A percentile compares a stretch with the other conserved stretches of the same genome.
These are phyloP conservation scores for Chelonia mydas DNA, from an alignment of 2,797 vertebrate genomes.

Conservation along the genomic window DNA sequence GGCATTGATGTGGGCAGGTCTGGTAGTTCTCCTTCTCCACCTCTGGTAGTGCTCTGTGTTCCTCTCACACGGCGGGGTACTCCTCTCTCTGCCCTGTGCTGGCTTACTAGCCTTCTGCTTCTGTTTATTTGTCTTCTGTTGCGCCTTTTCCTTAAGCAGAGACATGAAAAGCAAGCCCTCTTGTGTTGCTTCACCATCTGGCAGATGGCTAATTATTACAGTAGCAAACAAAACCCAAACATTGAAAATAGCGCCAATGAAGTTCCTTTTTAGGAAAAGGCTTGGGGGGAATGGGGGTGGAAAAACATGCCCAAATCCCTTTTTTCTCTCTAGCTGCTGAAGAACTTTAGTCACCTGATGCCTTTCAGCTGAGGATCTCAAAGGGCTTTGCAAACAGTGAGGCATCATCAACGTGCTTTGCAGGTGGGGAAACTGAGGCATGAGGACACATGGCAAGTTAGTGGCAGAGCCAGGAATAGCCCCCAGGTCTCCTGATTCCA, in stretches of 20 bases:
- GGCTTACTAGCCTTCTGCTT: conserved; percentile 53
- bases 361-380: accelerated
- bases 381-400: accelerated
- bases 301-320: conserved; percentile 53
- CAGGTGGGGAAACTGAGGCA: conserved; percentile 34
- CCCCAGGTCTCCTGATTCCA: neutral
- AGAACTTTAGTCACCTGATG: conserved; percentile 46
- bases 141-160: conserved; percentile 44
- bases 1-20: conserved; percentile 63
- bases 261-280: conserved; percentile 31
- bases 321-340: conserved; percentile 33
- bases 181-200: conserved; percentile 74
- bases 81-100: neutral
- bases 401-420: neutral
- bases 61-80: neutral
- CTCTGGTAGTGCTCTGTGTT: neutral
- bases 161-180: conserved; percentile 67
- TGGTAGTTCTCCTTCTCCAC: no score
- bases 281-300: neutral
- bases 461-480: neutral
- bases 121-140: conserved; percentile 75
- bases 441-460: accelerated
- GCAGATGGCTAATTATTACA: conserved; percentile 64
- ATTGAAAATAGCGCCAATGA: conserved; percentile 50
- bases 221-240: conserved; percentile 74